Percentiles rank a stretch among this genome's conserved stretches.
phyloP scores from a whole-genome alignment of 2,888 invertebrate species.

The Dolomedes plantarius region DNA sequence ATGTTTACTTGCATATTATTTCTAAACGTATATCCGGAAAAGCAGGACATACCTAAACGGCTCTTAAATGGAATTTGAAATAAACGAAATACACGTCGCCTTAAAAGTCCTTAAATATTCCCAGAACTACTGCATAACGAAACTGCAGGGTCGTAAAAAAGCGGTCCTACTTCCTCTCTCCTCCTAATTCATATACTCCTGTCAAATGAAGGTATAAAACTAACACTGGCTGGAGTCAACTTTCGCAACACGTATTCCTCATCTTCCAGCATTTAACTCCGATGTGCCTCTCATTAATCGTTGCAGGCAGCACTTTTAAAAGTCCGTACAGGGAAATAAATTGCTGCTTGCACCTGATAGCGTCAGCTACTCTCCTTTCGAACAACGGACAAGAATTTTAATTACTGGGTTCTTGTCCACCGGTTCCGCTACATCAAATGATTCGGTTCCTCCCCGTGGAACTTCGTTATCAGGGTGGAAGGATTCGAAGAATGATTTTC shows the following conservation, averaged over 20 bases:
- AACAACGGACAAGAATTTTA: conserved; percentile 32
- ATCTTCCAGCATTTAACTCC: background rate
- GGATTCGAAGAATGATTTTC: background rate
- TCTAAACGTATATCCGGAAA: too few species aligned
- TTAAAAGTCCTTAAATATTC: too few species aligned
- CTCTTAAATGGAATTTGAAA: too few species aligned
- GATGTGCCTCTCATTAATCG: background rate
- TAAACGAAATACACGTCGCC: too few species aligned
- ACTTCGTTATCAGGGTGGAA: background rate
- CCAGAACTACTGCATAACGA: too few species aligned
- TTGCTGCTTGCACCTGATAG: conserved; percentile 9
- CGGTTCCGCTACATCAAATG: conserved; percentile 55
- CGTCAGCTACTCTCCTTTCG: background rate
- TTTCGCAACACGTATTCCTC: background rate
- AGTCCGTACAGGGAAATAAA: background rate
- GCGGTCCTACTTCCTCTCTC: too few species aligned
- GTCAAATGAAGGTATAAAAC: background rate
- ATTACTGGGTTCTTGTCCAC: conserved; percentile 55
- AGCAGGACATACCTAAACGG: too few species aligned
- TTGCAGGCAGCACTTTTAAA: background rate
- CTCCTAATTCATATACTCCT: too few species aligned
- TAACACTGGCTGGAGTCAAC: background rate
- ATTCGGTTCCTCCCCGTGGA: background rate
- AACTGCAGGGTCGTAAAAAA: too few species aligned
- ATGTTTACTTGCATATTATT: too few species aligned